Base-by-base conservation (phyloP, 2,113 vertebrate genomes). In the Grus americana region DNA sequence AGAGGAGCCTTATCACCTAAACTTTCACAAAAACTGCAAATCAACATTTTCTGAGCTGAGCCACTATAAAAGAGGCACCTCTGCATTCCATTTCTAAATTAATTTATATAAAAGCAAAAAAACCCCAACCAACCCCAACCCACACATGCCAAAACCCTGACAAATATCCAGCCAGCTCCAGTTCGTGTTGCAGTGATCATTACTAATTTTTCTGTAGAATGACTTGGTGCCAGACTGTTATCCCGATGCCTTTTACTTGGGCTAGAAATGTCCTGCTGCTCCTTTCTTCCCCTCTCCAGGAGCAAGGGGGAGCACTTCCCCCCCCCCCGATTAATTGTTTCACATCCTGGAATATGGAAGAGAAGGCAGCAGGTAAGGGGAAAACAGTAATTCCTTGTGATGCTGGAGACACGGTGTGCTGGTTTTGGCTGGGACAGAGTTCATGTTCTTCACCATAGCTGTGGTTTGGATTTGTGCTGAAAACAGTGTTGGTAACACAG, bases 71-170 rank as follows among this genome's bases (percentile, higher is more conserved):
- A 79, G 47, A 62, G 74, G 78, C 70, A 85, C 49, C 87, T 93
- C 92, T 96, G 85, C 81, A 79, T 88, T 94, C 90, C 54, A 93
- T 92, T 94, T 91, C 84, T 90, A 88, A 94, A 95, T 96, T 96
- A 96, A 95, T 96, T 86, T 85, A 26, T 92, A 49, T 86, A 93
- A 94, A 96, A 96, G 90, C 81, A 90, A 81, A 88, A 93, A 55
- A 2, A 15, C 30, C 36, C 32, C 78, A 87, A 91, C 57, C 70
- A 93, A 38, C 40, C 83, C 75, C 40, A 76, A 42, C 44, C 58
- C 75, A 76, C 86, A 88, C 46, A 70, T 88, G 96, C 94, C 90
- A 94, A 93, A 94, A 54, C 20, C 55, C 62, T 90, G 91, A 95
- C 85, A 93, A 90, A 93, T 92, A 81, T 30, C 55, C 73, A 79